Percentiles rank a stretch among this genome's conserved stretches.
Evolutionary conservation across 2,113 vertebrate genomes (phyloP).

Genomic region (Piprites chloris): DNA sequence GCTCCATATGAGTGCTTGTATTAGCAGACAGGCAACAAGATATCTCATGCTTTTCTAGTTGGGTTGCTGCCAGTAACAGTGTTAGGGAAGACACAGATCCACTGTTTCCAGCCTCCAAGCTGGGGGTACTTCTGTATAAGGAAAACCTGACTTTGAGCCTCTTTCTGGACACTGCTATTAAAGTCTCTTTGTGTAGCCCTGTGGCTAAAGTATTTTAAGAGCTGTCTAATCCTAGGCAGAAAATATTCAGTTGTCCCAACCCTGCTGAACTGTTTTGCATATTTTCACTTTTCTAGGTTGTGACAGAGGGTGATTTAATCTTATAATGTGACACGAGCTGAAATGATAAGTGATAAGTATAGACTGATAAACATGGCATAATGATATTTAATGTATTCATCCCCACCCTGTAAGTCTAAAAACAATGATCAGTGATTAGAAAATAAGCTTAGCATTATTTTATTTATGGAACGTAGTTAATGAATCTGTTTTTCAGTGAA

Average conservation of each 20-base stretch:
- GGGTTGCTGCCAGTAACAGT: background rate
- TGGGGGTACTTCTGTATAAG: background rate
- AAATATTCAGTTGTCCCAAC: background rate
- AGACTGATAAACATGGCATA: background rate
- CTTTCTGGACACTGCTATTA: background rate
- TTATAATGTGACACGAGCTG: background rate
- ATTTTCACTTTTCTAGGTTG: background rate
- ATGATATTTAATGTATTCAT: background rate
- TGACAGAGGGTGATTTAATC: background rate
- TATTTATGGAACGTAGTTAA: constrained; percentile 22
- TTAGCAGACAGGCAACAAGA: background rate
- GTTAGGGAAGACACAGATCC: background rate
- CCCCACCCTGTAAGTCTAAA: background rate
- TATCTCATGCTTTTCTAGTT: background rate
- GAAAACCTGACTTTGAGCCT: background rate
- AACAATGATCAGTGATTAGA: constrained; percentile 25
- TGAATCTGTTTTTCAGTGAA: constrained; percentile 1
- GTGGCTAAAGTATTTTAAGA: background rate
- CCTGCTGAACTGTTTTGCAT: background rate
- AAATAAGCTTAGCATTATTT: constrained; percentile 31
- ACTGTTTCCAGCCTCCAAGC: background rate
- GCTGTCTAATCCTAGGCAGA: background rate
- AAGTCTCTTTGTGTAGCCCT: background rate
- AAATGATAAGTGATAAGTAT: constrained; percentile 14
- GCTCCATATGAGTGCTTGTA: background rate